Conservation (phyloP, 30 jellyfish, hydroid and myxozoan genomes). For the Mastigias papua region DNA sequence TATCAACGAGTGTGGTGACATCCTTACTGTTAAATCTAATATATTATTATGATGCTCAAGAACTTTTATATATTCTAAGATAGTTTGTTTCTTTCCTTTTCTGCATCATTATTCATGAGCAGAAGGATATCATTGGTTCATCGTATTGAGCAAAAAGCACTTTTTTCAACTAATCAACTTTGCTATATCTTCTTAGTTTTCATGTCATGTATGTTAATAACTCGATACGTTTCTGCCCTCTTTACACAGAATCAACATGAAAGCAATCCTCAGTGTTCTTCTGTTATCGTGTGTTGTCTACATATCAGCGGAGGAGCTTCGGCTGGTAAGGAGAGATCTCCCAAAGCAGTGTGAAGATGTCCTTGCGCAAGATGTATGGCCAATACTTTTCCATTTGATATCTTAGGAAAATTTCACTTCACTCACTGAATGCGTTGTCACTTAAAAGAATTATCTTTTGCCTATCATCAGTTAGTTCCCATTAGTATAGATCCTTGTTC, state of each 20-base stretch:
- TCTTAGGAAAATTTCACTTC: not conserved
- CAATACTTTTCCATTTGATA: not conserved
- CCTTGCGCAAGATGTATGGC: constrained; percentile 74
- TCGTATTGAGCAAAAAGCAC: no score
- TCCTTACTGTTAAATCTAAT: no score
- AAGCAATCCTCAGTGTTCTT: constrained; percentile 52
- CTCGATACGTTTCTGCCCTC: no score
- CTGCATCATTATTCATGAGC: no score
- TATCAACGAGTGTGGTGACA: no score
- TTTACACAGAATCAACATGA: constrained; percentile 55
- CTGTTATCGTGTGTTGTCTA: constrained; percentile 49
- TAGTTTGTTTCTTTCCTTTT: no score
- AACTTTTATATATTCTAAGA: no score
- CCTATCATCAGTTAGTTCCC: not conserved
- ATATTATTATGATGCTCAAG: no score
- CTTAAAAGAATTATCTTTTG: not conserved
- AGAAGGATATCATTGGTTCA: no score
- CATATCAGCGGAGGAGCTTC: constrained; percentile 62
- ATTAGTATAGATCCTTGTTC: not conserved
- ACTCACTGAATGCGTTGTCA: not conserved
- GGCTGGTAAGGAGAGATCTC: constrained; percentile 63
- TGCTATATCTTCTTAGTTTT: no score
- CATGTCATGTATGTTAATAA: no score
- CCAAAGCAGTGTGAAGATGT: constrained; percentile 91
- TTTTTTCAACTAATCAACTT: no score